These are phyloP conservation scores for Euwallacea similis DNA, from an alignment of 1,140 invertebrate species.

Conservation along the genomic window DNA sequence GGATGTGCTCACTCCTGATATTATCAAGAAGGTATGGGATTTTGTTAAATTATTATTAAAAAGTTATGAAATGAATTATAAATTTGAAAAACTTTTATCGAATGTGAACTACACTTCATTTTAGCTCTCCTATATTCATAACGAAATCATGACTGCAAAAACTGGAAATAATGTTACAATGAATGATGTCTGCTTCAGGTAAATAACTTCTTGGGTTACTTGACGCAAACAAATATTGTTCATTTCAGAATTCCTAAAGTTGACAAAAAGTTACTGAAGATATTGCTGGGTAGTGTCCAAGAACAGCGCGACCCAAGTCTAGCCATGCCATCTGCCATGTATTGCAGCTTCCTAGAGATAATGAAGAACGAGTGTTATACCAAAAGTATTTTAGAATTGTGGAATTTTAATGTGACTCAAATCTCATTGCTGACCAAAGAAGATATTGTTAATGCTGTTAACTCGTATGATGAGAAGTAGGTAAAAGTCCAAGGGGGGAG, in stretches of 20 bases:
- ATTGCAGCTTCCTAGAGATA: slow-evolving; percentile 45
- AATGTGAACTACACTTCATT: slow-evolving; percentile 21
- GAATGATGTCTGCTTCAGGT: slow-evolving; percentile 69
- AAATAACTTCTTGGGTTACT: slow-evolving; percentile 37
- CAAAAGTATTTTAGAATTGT: slow-evolving; percentile 70
- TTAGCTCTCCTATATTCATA: slow-evolving; percentile 46
- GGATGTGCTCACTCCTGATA: slow-evolving; percentile 65
- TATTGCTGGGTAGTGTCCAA: slow-evolving; percentile 34
- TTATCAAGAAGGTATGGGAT: slow-evolving; percentile 47
- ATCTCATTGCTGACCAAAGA: slow-evolving; percentile 61
- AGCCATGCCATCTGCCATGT: slow-evolving; percentile 39
- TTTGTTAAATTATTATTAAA: not conserved
- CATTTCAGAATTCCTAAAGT: slow-evolving; percentile 53
- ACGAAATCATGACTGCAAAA: slow-evolving; percentile 36
- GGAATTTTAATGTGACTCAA: slow-evolving; percentile 62
- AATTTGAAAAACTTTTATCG: not conserved
- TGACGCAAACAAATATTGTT: slow-evolving; percentile 5
- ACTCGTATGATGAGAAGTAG: slow-evolving; percentile 58
- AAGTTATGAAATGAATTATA: not conserved
- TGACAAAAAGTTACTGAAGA: slow-evolving; percentile 42
- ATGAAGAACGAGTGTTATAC: slow-evolving; percentile 61
- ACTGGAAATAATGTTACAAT: slow-evolving; percentile 54
- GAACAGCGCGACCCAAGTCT: slow-evolving; percentile 41
- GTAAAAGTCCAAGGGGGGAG: slow-evolving; percentile 3
- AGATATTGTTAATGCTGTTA: slow-evolving; percentile 66